Evolutionary conservation across 2,888 invertebrate genomes (phyloP), one percentile per base, ranked within the genome.

Genomic region (Clistopyga incitator): DNA sequence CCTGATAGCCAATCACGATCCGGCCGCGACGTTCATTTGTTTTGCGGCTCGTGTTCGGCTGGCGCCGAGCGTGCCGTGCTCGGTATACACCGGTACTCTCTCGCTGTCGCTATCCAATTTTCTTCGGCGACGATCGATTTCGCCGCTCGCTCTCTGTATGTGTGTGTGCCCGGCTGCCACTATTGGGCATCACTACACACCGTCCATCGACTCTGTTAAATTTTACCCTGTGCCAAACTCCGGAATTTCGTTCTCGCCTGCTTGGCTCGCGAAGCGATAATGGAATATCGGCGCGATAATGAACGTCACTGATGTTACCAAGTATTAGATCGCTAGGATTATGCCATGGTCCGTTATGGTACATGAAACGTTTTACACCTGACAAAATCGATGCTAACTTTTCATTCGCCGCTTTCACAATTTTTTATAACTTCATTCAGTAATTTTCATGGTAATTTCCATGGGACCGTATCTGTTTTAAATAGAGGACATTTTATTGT

Each of bases 11-110:
- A 90, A 90, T 91, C 89, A 88, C 85, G 81, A 59, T 84, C 50
- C 86, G 75, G 86, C 86, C 87, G 83, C 88, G 87, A 88, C 86
- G 88, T 89, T 90, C 90, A 90, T 90, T 91, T 90, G 90, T 91
- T 91, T 90, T 90, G 89, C 86, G 88, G 89, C 85, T 82, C 86
- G 85, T 87, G 87, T 90, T 88, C 87, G 88, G 88, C 89, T 87
- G 82, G 74, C 86, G 72, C 74, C 81, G 82, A 84, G 47, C 59
- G 47, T 34, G 45, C 67, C 68, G 18, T 74, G 67, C 54, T 20
- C 47, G 74, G 52, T 75, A 50, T 81, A 68, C 45, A 74, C 47
- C 75, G 34, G 70, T 42, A 47, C 80, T 59, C 80, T 59, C 38
- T 38, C 38, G 38, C 38, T 38, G 38, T 38, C 59, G 65, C 72